Base-by-base conservation (phyloP, 2,113 vertebrate genomes). In the Seriola rivoliana region DNA sequence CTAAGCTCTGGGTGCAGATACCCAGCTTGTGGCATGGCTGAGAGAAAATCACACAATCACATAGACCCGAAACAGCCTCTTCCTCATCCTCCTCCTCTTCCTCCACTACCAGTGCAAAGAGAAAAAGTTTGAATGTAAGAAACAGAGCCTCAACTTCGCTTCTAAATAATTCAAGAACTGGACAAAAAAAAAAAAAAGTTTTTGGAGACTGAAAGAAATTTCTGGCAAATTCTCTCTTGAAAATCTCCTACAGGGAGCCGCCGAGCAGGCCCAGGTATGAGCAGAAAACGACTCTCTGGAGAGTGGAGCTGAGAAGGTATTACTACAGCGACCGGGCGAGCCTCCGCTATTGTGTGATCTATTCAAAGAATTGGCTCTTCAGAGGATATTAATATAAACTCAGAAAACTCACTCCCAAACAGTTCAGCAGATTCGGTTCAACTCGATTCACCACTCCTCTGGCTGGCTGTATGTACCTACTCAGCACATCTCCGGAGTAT, bases 131-230 rank as follows among this genome's bases (percentile, higher is more conserved):
- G 67, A 75, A 82, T 69, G 65, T 55, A 82, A 46, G 58, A 72
- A 77, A 82, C 73, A 85, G 12, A 82, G 55, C 16, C 62, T 74
- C 70, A 85, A 80, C 76, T 88, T 86, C 38, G 58, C 71, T 90
- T 91, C 88, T 92, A 78, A 93, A 93, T 92, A 92, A 93, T 92
- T 94, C 88, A 92, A 86, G 38, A 62, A 81, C 84, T 80, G 81
- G 86, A 82, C 86, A 57, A 44, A 66, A 80, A 66, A 81, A 65
- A 78, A 52, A 66, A 81, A 65, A 68, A 67, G 21, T 67, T 89
- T 80, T 82, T 55, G 66, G 65, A 87, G 75, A 70, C 40, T 75
- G 50, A 84, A 88, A 77, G 50, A 84, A 88, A 88, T 69, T 89
- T 38, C 42, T 84, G 81, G 81, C 54, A 82, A 69, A 65, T 70